phyloP scores from a whole-genome alignment of 2,797 vertebrate species.

The Alauda arvensis region DNA sequence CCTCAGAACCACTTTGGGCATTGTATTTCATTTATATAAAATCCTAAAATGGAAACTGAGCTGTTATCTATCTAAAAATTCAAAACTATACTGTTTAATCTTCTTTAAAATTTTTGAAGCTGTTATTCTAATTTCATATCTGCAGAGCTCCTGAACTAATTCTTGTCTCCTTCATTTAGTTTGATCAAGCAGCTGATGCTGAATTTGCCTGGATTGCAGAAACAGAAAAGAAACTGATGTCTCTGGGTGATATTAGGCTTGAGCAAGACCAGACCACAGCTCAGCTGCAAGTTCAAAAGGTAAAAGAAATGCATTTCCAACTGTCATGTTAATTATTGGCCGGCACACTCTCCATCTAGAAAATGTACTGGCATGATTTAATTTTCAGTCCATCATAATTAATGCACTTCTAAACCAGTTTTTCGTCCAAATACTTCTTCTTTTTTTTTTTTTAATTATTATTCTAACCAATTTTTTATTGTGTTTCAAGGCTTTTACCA shows the following conservation, averaged over 20 bases:
- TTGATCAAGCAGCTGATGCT: conserved; percentile 89
- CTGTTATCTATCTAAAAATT: neutral
- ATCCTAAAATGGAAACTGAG: neutral
- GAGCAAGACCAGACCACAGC: conserved; percentile 90
- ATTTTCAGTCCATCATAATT: conserved; percentile 33
- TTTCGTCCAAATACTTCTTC: neutral
- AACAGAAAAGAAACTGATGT: conserved; percentile 86
- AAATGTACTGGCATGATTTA: conserved; percentile 20
- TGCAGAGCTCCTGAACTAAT: conserved; percentile 34
- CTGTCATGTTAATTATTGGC: conserved; percentile 50
- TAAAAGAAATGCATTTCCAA: conserved; percentile 70
- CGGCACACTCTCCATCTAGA: conserved; percentile 3
- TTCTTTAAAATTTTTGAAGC: neutral
- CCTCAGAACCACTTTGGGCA: neutral
- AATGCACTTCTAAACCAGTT: neutral
- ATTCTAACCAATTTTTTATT: neutral
- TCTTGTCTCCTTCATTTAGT: conserved; percentile 76
- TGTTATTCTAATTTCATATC: neutral
- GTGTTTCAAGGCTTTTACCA: conserved; percentile 86
- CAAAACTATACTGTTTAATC: neutral
- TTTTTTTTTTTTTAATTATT: neutral
- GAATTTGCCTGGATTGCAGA: conserved; percentile 90
- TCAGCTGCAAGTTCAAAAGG: conserved; percentile 97
- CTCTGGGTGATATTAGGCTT: conserved; percentile 88
- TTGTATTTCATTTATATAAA: neutral